A percentile compares a stretch with the other conserved stretches of the same genome.
These are phyloP conservation scores for Prunella fulvescens DNA, from an alignment of 2,113 vertebrate species.

Conservation along the genomic window DNA sequence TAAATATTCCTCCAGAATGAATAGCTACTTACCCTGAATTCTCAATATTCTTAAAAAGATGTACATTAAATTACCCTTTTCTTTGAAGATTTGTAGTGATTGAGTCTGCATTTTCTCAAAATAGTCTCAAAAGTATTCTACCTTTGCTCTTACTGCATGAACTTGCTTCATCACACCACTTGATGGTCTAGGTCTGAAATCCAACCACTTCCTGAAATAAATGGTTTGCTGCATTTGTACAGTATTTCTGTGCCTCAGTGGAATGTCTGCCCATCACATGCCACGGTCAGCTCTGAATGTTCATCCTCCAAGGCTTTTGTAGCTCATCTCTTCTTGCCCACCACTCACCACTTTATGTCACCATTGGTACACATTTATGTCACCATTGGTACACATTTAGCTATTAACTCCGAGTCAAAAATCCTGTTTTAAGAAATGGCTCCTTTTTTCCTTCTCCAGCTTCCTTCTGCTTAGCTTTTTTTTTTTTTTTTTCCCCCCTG, in stretches of 20 bases:
- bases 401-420: background rate
- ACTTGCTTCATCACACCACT: background rate
- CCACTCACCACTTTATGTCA: background rate
- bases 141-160: background rate
- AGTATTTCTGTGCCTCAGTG: background rate
- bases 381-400: background rate
- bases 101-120: background rate
- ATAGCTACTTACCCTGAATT: background rate
- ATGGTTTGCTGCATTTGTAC: background rate
- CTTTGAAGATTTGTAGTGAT: background rate
- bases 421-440: background rate
- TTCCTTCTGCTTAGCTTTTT: background rate
- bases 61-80: background rate
- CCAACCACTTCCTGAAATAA: background rate
- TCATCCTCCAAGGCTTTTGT: background rate
- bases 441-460: background rate
- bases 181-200: background rate
- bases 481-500: rapidly evolving
- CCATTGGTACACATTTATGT: background rate
- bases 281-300: background rate
- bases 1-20: background rate
- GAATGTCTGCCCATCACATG: background rate
- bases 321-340: background rate
- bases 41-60: background rate
- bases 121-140: background rate